Conservation (phyloP, 1,140 invertebrate genomes). For the Zelostemma sp. region DNA sequence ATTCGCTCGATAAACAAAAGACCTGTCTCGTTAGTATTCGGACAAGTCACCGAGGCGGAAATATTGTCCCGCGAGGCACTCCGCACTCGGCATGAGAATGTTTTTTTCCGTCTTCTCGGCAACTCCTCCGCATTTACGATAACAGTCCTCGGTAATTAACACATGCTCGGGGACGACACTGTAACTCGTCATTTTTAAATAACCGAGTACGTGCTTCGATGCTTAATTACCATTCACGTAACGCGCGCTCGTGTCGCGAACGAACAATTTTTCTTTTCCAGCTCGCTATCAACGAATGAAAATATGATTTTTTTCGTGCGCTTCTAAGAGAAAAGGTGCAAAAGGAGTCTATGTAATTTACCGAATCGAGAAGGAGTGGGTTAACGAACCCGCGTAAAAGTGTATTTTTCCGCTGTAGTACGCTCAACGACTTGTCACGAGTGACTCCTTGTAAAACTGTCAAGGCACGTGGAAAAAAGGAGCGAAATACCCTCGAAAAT, state of each 20-base stretch:
- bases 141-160: slow-evolving; percentile 35
- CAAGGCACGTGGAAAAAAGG: slow-evolving; percentile 1
- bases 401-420: slow-evolving; percentile 2
- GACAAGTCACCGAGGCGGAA: slow-evolving; percentile 16
- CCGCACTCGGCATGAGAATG: slow-evolving; percentile 29
- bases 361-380: background rate
- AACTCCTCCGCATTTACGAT: slow-evolving; percentile 25
- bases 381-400: background rate
- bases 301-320: too few relatives aligned
- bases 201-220: slow-evolving; percentile 36
- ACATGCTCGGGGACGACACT: slow-evolving; percentile 9
- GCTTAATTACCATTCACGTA: slow-evolving; percentile 38
- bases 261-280: slow-evolving; percentile 43
- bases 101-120: too few relatives aligned
- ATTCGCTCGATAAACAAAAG: too few relatives aligned
- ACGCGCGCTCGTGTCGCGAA: slow-evolving; percentile 40
- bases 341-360: too few relatives aligned
- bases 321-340: too few relatives aligned
- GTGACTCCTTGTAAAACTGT: background rate
- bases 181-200: slow-evolving; percentile 33
- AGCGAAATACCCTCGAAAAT: slow-evolving; percentile 50
- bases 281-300: background rate
- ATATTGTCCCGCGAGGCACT: slow-evolving; percentile 18
- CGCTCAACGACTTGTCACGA: slow-evolving; percentile 4
- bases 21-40: slow-evolving; percentile 29